phyloP scores from a whole-genome alignment of 2,888 invertebrate species.

The Druceiella hillmani region DNA sequence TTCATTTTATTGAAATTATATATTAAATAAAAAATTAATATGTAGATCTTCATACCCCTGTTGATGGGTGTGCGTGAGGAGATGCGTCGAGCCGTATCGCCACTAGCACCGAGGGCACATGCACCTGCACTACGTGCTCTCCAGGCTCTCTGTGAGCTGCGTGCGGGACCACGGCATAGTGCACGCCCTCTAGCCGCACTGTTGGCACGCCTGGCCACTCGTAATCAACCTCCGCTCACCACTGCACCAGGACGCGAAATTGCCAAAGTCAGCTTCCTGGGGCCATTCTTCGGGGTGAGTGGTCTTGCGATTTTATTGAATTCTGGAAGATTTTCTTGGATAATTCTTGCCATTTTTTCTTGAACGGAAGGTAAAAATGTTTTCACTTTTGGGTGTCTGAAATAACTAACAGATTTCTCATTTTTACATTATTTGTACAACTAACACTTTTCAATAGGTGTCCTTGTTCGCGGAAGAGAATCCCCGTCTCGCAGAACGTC shows the following conservation, averaged over 20 bases:
- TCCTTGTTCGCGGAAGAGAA: constrained; percentile 94
- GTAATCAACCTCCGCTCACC: constrained; percentile 69
- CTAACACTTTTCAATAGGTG: not conserved
- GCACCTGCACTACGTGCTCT: constrained; percentile 67
- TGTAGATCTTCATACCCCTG: constrained; percentile 40
- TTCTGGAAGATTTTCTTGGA: constrained; percentile 1
- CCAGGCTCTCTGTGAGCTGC: constrained; percentile 75
- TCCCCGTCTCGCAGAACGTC: constrained; percentile 75
- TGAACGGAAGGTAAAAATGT: too few species aligned
- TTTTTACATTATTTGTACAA: too few species aligned
- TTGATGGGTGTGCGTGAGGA: constrained; percentile 44
- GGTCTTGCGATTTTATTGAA: constrained; percentile 2
- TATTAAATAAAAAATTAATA: too few species aligned
- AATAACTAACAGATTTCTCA: too few species aligned
- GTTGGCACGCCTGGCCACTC: constrained; percentile 42
- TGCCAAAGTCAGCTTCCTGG: constrained; percentile 77
- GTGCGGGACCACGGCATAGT: constrained; percentile 58
- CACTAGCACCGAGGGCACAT: constrained; percentile 61
- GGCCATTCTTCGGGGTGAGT: constrained; percentile 81
- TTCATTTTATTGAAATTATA: too few species aligned
- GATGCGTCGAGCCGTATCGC: constrained; percentile 65
- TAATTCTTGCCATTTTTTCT: not conserved
- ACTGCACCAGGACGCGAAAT: constrained; percentile 81
- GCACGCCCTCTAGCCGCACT: constrained; percentile 69
- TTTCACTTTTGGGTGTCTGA: too few species aligned